phyloP scores from a whole-genome alignment of 2,888 invertebrate genomes.

The Crepidodera aurea region DNA sequence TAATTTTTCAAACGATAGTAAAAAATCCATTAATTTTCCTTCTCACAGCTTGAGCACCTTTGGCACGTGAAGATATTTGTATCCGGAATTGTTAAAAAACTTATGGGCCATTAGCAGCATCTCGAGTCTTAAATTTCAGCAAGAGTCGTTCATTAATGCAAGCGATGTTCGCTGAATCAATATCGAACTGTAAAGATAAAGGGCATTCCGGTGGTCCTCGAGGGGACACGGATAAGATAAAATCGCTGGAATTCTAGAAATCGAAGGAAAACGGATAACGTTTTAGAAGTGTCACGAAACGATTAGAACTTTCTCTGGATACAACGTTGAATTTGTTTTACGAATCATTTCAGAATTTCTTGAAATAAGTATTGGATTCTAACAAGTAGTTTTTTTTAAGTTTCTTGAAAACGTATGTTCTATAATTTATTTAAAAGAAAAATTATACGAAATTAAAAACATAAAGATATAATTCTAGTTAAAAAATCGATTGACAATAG shows the following conservation, averaged over 20 bases:
- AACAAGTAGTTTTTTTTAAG: too few species aligned
- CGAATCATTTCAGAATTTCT: background rate
- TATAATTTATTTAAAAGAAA: too few species aligned
- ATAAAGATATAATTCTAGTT: too few species aligned
- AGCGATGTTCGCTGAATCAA: background rate
- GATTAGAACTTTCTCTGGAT: background rate
- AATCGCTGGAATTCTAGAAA: background rate
- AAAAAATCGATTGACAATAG: too few species aligned
- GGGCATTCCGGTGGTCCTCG: background rate
- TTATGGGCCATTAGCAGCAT: background rate
- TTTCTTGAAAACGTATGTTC: too few species aligned
- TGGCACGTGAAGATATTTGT: background rate
- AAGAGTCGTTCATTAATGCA: background rate
- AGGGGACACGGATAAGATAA: background rate
- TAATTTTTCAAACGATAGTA: too few species aligned
- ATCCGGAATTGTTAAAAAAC: background rate
- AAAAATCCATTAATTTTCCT: too few species aligned
- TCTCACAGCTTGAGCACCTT: too few species aligned
- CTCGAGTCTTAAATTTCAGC: background rate
- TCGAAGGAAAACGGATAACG: background rate
- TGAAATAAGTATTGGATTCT: too few species aligned
- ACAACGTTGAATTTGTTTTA: background rate
- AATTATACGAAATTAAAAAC: too few species aligned
- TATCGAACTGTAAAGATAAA: background rate
- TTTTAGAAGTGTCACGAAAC: background rate